These are phyloP conservation scores for Smutsia gigantea DNA, from an alignment of 2,797 vertebrate species.

Conservation along the genomic window DNA sequence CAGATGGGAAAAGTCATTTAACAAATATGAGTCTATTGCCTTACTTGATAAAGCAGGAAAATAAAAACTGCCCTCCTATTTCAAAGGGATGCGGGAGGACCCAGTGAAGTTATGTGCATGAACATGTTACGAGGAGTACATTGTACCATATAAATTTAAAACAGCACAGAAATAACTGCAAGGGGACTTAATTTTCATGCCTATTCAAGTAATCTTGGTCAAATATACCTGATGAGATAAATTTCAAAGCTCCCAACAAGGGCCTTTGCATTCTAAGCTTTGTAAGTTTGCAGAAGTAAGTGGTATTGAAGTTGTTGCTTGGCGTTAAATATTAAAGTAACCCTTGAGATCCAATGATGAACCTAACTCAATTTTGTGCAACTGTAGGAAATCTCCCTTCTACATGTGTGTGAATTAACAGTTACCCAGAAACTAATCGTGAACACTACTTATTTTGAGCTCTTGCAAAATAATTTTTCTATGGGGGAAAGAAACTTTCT, in stretches of 20 bases:
- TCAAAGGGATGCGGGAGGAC: background rate
- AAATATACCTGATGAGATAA: background rate
- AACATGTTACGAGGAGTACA: background rate
- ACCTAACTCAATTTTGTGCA: conserved; percentile 35
- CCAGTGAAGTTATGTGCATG: background rate
- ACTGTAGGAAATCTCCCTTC: conserved; percentile 24
- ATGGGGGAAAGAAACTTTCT: background rate
- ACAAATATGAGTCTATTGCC: background rate
- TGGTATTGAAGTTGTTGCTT: conserved; percentile 34
- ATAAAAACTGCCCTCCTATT: background rate
- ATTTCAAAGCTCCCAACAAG: conserved; percentile 42
- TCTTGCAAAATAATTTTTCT: background rate
- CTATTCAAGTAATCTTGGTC: conserved; percentile 53
- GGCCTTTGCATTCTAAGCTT: conserved; percentile 27
- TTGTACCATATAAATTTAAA: background rate
- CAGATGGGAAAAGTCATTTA: background rate
- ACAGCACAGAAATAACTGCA: background rate
- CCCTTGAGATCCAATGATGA: conserved; percentile 44
- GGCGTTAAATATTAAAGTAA: conserved; percentile 62
- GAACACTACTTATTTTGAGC: conserved; percentile 29
- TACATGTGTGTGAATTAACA: conserved; percentile 37
- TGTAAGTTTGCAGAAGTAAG: background rate
- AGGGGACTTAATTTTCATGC: conserved; percentile 44
- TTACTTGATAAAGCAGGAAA: background rate
- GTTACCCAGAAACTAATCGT: conserved; percentile 20